Conservation (phyloP, 2,888 invertebrate species). For the Ophioninae sp. region DNA sequence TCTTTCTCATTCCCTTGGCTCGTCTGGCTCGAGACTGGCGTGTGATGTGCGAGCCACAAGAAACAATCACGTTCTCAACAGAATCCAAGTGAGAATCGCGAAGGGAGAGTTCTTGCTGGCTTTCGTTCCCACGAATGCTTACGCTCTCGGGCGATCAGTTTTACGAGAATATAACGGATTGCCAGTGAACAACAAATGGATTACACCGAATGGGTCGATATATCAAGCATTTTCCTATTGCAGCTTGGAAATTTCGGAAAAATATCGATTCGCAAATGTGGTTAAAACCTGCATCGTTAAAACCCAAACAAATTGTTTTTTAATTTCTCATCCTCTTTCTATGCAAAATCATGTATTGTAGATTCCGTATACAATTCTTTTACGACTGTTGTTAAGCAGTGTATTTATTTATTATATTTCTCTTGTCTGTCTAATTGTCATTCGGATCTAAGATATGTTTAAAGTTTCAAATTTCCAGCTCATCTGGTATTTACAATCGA, state of each 20-base stretch:
- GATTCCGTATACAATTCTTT: too few relatives aligned
- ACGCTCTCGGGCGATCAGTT: conserved; percentile 11
- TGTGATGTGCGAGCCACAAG: conserved; percentile 43
- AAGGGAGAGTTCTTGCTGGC: conserved; percentile 20
- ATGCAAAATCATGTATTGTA: too few relatives aligned
- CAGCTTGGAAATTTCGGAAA: neutral
- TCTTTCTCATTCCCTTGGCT: conserved; percentile 16
- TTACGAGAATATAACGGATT: conserved; percentile 35
- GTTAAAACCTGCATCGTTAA: too few relatives aligned
- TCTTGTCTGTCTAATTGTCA: too few relatives aligned
- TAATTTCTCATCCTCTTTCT: too few relatives aligned
- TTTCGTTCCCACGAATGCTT: conserved; percentile 54
- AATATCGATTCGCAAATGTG: too few relatives aligned
- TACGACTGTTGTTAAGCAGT: too few relatives aligned
- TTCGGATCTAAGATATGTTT: too few relatives aligned
- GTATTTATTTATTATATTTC: too few relatives aligned
- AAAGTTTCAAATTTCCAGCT: too few relatives aligned
- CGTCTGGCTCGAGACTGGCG: conserved; percentile 45
- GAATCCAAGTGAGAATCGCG: conserved; percentile 41
- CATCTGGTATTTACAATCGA: too few relatives aligned
- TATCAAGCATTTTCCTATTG: neutral
- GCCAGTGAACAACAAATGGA: conserved; percentile 12
- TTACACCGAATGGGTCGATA: neutral
- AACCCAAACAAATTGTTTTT: too few relatives aligned
- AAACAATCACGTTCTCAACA: conserved; percentile 48